Evolutionary conservation across 92 coral and sea anemone genomes (phyloP).

Genomic region (Phenganax marumi): DNA sequence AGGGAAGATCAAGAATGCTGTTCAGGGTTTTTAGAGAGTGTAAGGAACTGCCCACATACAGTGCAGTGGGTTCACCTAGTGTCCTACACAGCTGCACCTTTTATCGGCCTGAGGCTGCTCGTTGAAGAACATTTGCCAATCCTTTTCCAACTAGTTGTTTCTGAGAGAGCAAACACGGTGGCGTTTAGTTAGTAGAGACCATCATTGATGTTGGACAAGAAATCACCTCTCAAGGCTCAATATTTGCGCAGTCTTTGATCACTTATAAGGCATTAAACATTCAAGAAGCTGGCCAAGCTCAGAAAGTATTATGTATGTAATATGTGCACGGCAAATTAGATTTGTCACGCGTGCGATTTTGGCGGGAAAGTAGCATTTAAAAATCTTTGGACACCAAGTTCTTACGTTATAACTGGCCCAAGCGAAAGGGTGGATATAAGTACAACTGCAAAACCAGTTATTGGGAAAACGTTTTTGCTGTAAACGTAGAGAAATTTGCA

Average conservation of each 20-base stretch:
- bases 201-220: no score
- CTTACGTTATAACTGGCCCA: background rate
- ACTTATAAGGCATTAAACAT: background rate
- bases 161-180: no score
- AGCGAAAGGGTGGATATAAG: background rate
- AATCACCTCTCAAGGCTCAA: background rate
- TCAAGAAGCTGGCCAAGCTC: conserved; percentile 6
- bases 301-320: background rate
- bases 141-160: no score
- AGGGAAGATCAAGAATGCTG: no score
- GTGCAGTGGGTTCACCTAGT: no score
- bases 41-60: no score
- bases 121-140: no score
- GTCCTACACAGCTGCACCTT: no score
- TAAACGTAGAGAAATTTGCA: background rate
- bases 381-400: no score
- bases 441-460: background rate
- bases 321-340: background rate
- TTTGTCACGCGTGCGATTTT: conserved; percentile 16
- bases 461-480: background rate
- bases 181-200: no score
- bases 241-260: conserved; percentile 2
- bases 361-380: background rate
- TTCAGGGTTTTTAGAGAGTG: no score
- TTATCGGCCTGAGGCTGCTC: no score